Conservation (phyloP, 2,888 invertebrate species). For the Phyllotreta cruciferae region DNA sequence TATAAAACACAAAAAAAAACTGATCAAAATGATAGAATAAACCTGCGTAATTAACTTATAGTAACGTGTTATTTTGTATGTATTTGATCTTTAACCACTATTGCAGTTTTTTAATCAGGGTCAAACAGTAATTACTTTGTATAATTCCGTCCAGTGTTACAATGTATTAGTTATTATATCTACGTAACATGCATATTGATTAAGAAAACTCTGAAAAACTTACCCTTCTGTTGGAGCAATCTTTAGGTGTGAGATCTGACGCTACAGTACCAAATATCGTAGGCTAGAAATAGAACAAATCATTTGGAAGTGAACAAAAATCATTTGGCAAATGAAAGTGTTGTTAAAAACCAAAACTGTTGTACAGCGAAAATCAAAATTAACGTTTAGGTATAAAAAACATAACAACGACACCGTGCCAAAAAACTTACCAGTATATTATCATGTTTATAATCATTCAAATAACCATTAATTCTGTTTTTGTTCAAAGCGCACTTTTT, state of each 20-base stretch:
- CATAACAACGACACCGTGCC: not conserved
- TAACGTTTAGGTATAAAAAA: slow-evolving; percentile 30
- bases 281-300: slow-evolving; percentile 62
- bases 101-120: not conserved
- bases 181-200: not conserved
- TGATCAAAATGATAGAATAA: not conserved
- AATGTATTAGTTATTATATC: not conserved
- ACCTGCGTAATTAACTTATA: slow-evolving; percentile 2
- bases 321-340: slow-evolving; percentile 36
- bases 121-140: not conserved
- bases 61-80: not conserved
- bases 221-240: slow-evolving; percentile 68
- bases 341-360: slow-evolving; percentile 22
- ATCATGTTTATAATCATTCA: slow-evolving; percentile 45
- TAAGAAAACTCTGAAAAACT: slow-evolving; percentile 50
- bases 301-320: slow-evolving; percentile 33
- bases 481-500: slow-evolving; percentile 51
- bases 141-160: slow-evolving; percentile 5
- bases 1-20: not conserved
- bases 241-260: slow-evolving; percentile 68
- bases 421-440: slow-evolving; percentile 43
- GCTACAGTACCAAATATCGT: slow-evolving; percentile 71
- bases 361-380: slow-evolving; percentile 29
- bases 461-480: slow-evolving; percentile 37
- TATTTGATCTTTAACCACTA: slow-evolving; percentile 3